phyloP scores from a whole-genome alignment of 2,113 vertebrate genomes.

The Corydoras maculifer region DNA sequence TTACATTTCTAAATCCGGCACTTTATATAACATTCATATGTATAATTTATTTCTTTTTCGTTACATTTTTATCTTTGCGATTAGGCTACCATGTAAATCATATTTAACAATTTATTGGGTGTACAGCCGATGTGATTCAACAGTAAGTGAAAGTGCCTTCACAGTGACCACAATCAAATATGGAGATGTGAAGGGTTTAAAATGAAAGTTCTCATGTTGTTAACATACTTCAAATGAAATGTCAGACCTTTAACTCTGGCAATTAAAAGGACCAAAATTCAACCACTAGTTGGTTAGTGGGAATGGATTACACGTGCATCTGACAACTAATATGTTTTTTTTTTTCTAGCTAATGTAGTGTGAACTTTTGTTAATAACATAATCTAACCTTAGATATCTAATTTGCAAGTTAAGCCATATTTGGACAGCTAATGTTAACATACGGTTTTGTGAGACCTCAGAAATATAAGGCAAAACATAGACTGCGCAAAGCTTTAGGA shows the following conservation, averaged over 20 bases:
- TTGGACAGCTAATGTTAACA: too few species aligned
- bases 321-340: not conserved
- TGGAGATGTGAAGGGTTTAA: not conserved
- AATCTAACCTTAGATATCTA: too few species aligned
- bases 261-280: not conserved
- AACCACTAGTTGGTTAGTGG: not conserved
- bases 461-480: too few species aligned
- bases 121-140: not conserved
- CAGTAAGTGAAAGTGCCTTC: slow-evolving; percentile 2
- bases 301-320: not conserved
- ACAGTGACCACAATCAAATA: slow-evolving; percentile 1
- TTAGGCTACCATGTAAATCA: too few species aligned
- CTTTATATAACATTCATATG: not conserved
- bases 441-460: too few species aligned
- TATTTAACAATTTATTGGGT: too few species aligned
- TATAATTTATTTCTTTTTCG: too few species aligned
- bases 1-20: not conserved
- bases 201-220: not conserved
- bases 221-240: not conserved
- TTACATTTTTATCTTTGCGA: too few species aligned
- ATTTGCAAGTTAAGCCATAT: too few species aligned
- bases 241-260: not conserved
- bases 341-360: too few species aligned
- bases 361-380: too few species aligned
- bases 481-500: too few species aligned